Percentiles rank a stretch among this genome's conserved stretches.
phyloP scores from a whole-genome alignment of 2,888 invertebrate genomes.

The Dioctria linearis region DNA sequence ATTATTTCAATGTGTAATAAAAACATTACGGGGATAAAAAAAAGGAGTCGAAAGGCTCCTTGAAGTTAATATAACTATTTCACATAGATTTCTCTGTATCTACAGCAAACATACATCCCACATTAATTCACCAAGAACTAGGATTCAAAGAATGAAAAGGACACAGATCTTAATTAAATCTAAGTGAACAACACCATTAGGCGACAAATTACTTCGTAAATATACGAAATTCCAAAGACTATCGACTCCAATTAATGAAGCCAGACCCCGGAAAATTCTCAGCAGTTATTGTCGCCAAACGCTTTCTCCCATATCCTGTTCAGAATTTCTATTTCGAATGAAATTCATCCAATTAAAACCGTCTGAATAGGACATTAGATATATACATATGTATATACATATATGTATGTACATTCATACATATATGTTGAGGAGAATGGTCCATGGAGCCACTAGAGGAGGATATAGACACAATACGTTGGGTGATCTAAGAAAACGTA shows the following conservation, averaged over 20 bases:
- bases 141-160: too few relatives aligned
- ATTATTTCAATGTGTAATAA: too few relatives aligned
- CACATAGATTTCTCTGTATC: too few relatives aligned
- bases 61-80: too few relatives aligned
- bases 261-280: slow-evolving; percentile 1
- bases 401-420: not conserved
- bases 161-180: slow-evolving; percentile 9
- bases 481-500: not conserved
- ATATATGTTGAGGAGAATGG: not conserved
- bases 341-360: slow-evolving; percentile 15
- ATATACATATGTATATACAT: not conserved
- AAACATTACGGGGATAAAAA: too few relatives aligned
- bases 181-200: not conserved
- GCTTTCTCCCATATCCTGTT: not conserved
- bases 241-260: slow-evolving; percentile 7
- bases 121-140: too few relatives aligned
- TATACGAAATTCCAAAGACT: not conserved
- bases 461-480: too few relatives aligned
- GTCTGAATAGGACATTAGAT: not conserved
- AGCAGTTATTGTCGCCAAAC: slow-evolving; percentile 5
- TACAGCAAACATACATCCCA: too few relatives aligned
- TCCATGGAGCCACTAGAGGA: not conserved
- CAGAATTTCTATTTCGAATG: not conserved
- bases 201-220: slow-evolving; percentile 9
- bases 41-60: too few relatives aligned